Evolutionary conservation across 23 tunicate genomes (phyloP).

Genomic region (Trididemnum clinides): DNA sequence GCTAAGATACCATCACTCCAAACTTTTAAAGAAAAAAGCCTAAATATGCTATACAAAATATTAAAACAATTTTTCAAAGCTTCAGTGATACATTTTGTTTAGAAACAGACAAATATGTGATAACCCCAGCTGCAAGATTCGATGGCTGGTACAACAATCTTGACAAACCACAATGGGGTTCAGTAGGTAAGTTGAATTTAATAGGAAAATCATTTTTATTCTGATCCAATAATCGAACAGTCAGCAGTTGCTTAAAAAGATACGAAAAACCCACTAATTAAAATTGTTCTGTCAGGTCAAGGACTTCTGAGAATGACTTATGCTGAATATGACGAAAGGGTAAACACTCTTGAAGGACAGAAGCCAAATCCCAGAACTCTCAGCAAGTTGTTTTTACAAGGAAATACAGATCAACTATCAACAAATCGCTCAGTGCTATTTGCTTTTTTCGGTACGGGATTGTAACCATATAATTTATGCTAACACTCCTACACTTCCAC

Average conservation of each 20-base stretch:
- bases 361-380: conserved; percentile 51
- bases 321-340: neutral
- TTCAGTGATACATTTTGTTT: too few relatives aligned
- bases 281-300: conserved; percentile 18
- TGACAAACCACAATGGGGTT: conserved; percentile 84
- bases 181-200: conserved; percentile 91
- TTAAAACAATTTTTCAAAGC: too few relatives aligned
- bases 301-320: conserved; percentile 17
- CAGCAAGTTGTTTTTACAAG: conserved; percentile 28
- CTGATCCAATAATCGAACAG: too few relatives aligned
- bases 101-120: too few relatives aligned
- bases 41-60: too few relatives aligned
- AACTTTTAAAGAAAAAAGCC: too few relatives aligned
- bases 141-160: conserved; percentile 97
- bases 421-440: conserved; percentile 51
- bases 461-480: neutral
- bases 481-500: too few relatives aligned
- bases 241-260: too few relatives aligned
- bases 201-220: too few relatives aligned
- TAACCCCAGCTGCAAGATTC: conserved; percentile 23
- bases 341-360: neutral
- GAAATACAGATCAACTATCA: conserved; percentile 6
- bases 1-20: too few relatives aligned
- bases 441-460: conserved; percentile 48
- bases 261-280: too few relatives aligned